Evolutionary conservation across 2,113 vertebrate genomes (phyloP), one percentile per base, ranked within the genome.

Genomic region (Ginglymostoma cirratum): DNA sequence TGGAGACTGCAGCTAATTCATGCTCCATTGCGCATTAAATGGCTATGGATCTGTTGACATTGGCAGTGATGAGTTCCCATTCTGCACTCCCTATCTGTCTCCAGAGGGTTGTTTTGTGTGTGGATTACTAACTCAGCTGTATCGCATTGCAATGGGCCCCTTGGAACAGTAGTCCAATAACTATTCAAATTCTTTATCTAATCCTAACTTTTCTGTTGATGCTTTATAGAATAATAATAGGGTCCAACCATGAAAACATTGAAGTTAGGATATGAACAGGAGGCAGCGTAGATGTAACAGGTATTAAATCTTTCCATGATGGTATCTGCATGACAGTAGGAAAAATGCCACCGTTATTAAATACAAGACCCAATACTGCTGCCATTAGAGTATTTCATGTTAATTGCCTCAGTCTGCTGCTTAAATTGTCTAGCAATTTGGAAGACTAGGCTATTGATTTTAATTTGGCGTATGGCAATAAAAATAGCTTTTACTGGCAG

Each of bases 401-500:
- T 89, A 76, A 95, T 76, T 72, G 69, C 45, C 94, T 72, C 69
- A 95, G 38, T 48, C 67, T 34, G 94, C 69, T 52, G 17, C 55
- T 48, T 66, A 93, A 67, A 23, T 19, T 66, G 38, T 42, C 15
- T n/a, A 52, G 94, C 94, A 95, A 48, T 30, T 42, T 72, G 34
- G 34, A 93, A 95, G 69, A 76, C 67, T 34, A 17, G n/a, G 67
- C 23, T 95, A 72, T 95, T 76, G 67, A 72, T 48, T 76, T 52
- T 70, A 94, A 70, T 70, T 70, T 72, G 42, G 69, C 72, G 67
- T 52, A 19, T 52, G 69, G 67, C 6, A 95, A 52, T 69, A 72
- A 95, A 72, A 95, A 95, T 34, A 95, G 69, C 67, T 72, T 76
- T 95, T 48, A 48, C 69, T 72, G 42, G 45, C 94, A 95, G 14